A percentile compares a stretch with the other conserved stretches of the same genome.
These are phyloP conservation scores for Crypturellus undulatus DNA, from an alignment of 2,113 vertebrate species.

Conservation along the genomic window DNA sequence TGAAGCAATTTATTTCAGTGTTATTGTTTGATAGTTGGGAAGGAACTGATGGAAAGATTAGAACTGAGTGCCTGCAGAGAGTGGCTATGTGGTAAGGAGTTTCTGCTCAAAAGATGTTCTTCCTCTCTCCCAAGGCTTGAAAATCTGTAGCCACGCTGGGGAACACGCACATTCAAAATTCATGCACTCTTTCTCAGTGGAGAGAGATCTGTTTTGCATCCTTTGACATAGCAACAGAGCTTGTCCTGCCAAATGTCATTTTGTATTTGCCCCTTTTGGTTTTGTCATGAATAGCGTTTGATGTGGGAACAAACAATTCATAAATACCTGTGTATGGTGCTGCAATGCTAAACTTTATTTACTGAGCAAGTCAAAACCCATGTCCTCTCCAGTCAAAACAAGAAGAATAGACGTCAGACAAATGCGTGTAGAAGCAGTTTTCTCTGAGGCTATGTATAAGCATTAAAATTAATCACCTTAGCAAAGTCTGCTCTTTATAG, in stretches of 20 bases:
- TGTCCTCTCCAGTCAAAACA: slow-evolving; percentile 59
- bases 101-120: not conserved
- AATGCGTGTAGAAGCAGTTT: slow-evolving; percentile 9
- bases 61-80: not conserved
- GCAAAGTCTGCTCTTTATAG: slow-evolving; percentile 16
- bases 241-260: not conserved
- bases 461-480: slow-evolving; percentile 48
- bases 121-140: not conserved
- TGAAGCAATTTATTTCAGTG: not conserved
- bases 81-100: not conserved
- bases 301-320: not conserved
- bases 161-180: not conserved
- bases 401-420: slow-evolving; percentile 29
- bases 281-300: not conserved
- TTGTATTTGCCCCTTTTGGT: not conserved
- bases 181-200: not conserved
- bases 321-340: not conserved
- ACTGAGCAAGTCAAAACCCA: slow-evolving; percentile 9
- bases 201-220: not conserved
- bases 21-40: not conserved
- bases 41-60: not conserved
- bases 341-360: slow-evolving; percentile 22
- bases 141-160: not conserved
- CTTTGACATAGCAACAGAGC: not conserved
- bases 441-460: slow-evolving; percentile 37